A percentile compares a stretch with the other conserved stretches of the same genome.
Conservation (phyloP, 2,888 invertebrate genomes). For the Lycia hirtaria region DNA sequence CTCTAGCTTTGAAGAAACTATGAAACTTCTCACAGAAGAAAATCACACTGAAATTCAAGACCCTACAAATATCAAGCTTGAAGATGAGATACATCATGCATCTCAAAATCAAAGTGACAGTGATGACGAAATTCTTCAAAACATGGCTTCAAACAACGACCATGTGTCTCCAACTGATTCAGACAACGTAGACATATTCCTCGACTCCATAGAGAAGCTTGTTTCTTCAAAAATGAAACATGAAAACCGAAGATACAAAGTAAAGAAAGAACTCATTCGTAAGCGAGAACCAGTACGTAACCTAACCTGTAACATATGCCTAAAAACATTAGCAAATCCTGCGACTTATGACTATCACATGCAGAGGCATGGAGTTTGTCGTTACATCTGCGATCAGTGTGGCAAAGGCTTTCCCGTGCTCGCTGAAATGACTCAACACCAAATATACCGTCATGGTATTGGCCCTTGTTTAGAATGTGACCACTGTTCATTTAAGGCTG, state of each 20-base stretch:
- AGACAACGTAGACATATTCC: constrained; percentile 25
- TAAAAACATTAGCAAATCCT: constrained; percentile 61
- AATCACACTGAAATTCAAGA: constrained; percentile 3
- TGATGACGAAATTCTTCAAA: constrained; percentile 20
- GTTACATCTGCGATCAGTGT: constrained; percentile 73
- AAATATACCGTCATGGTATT: constrained; percentile 62
- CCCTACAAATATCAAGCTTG: constrained; percentile 1
- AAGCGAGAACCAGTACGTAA: constrained; percentile 35
- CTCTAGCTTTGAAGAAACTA: constrained; percentile 20
- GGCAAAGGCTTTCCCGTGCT: constrained; percentile 67
- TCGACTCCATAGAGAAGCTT: constrained; percentile 35
- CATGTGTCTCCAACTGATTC: constrained; percentile 10
- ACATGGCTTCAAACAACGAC: constrained; percentile 7
- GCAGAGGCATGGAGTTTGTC: constrained; percentile 67
- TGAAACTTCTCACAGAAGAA: constrained; percentile 21
- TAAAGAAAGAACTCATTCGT: constrained; percentile 18
- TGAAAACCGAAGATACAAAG: constrained; percentile 1
- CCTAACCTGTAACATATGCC: constrained; percentile 62
- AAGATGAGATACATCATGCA: constrained; percentile 6
- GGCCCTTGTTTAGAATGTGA: constrained; percentile 67
- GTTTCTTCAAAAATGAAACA: constrained; percentile 23
- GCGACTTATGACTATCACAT: constrained; percentile 67
- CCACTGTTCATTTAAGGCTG: constrained; percentile 68
- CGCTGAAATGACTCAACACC: constrained; percentile 62
- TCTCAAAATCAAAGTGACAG: constrained; percentile 11